A percentile compares a stretch with the other conserved stretches of the same genome.
phyloP scores from a whole-genome alignment of 2,888 invertebrate genomes.

The Trichopoda pennipes region DNA sequence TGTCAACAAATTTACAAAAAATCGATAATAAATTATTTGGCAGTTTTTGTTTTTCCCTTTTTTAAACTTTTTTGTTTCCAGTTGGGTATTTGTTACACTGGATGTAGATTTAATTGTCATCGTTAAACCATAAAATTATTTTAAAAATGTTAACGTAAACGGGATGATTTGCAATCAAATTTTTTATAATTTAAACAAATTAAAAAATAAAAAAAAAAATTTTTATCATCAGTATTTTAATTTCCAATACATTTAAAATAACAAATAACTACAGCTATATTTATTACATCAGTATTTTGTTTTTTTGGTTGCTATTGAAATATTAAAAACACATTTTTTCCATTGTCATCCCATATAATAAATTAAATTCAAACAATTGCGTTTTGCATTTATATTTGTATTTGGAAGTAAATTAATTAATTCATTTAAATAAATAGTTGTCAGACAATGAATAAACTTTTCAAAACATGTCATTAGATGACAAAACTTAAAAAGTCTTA shows the following conservation, averaged over 20 bases:
- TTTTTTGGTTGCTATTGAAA: neutral
- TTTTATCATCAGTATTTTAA: no score
- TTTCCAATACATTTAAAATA: neutral
- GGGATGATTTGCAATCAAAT: no score
- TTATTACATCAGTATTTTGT: neutral
- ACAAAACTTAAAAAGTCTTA: conserved; percentile 28
- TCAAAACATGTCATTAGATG: conserved; percentile 57
- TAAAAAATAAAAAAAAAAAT: no score
- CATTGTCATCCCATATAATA: conserved; percentile 26
- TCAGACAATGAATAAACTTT: conserved; percentile 46
- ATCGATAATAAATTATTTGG: no score
- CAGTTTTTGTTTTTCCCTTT: no score
- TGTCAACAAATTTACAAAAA: no score
- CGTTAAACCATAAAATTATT: no score
- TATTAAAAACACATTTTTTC: conserved; percentile 9
- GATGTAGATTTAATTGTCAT: no score
- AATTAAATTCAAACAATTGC: conserved; percentile 41
- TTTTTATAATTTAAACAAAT: no score
- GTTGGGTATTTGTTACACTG: no score
- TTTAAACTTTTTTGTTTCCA: no score
- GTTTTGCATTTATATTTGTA: conserved; percentile 22
- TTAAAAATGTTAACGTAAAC: no score
- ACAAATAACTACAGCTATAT: neutral
- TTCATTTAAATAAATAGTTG: conserved; percentile 33
- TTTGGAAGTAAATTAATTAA: conserved; percentile 46